Conservation (phyloP, 2,113 vertebrate species). For the Anthoscopus minutus region DNA sequence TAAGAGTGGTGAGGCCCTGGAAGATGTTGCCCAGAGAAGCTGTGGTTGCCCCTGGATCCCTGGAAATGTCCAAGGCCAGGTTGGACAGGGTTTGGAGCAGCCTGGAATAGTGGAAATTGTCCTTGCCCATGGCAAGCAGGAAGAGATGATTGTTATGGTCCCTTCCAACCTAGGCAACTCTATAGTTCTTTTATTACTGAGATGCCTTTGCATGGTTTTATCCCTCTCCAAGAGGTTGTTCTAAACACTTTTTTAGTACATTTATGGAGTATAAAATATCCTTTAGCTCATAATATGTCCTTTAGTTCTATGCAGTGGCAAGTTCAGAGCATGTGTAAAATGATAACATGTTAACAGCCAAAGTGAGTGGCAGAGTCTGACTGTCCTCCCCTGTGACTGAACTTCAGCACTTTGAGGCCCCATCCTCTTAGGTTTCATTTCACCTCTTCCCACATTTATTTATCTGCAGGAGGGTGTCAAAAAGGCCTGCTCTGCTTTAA, state of each 20-base stretch:
- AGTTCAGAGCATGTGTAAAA: background rate
- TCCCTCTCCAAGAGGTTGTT: background rate
- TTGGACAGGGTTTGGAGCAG: rapidly evolving
- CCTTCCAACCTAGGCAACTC: background rate
- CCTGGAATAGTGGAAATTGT: rapidly evolving
- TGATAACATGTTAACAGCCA: rapidly evolving
- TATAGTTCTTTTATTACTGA: background rate
- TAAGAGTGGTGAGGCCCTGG: rapidly evolving
- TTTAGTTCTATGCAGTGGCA: background rate
- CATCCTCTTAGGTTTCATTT: background rate
- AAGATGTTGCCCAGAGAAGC: rapidly evolving
- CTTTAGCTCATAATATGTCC: no score
- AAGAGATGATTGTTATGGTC: background rate
- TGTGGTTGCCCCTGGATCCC: background rate
- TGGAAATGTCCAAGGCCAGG: background rate
- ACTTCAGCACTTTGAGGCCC: background rate
- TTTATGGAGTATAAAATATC: background rate
- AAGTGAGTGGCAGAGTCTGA: background rate
- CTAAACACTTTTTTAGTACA: background rate
- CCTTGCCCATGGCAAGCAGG: background rate
- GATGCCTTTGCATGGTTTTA: background rate
- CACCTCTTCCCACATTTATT: background rate
- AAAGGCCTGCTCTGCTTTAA: background rate
- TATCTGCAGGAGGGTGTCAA: background rate
- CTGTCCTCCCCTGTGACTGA: background rate